phyloP scores from a whole-genome alignment of 2,888 invertebrate species.

The Drosophila hamatofila region DNA sequence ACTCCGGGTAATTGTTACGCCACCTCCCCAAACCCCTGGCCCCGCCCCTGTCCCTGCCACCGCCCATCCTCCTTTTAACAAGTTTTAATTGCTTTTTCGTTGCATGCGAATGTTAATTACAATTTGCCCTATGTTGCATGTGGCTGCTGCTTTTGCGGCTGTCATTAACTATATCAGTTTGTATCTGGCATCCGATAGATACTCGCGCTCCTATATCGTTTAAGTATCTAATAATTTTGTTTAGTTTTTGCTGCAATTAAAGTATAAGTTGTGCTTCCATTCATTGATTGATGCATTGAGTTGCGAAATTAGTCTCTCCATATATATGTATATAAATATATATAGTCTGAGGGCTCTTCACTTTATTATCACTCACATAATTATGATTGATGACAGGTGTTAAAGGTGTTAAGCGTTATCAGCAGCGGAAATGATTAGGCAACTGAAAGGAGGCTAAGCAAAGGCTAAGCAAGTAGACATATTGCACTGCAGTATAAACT shows the following conservation, averaged over 20 bases:
- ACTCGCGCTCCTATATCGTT: slow-evolving; percentile 1
- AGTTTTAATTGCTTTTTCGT: slow-evolving; percentile 28
- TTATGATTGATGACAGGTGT: slow-evolving; percentile 2
- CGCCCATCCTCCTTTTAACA: slow-evolving; percentile 15
- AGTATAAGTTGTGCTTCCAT: background rate
- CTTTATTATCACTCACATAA: slow-evolving; percentile 14
- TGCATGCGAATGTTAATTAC: slow-evolving; percentile 40
- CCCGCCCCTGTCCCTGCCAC: background rate
- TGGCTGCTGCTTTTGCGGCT: slow-evolving; percentile 16
- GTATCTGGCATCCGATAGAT: slow-evolving; percentile 8
- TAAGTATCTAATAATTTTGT: slow-evolving; percentile 12
- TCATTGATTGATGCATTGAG: slow-evolving; percentile 15
- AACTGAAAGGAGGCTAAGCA: background rate
- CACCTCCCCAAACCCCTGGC: slow-evolving; percentile 4
- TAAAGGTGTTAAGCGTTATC: slow-evolving; percentile 11
- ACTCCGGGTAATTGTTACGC: slow-evolving; percentile 34
- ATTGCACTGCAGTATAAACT: background rate
- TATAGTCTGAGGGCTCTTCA: background rate
- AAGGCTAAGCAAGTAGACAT: too few species aligned
- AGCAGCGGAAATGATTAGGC: background rate
- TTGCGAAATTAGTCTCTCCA: background rate
- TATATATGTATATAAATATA: background rate
- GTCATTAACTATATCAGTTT: slow-evolving; percentile 37
- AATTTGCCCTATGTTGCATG: slow-evolving; percentile 36
- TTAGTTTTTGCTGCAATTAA: slow-evolving; percentile 13